Evolutionary conservation across 2,113 vertebrate species (phyloP).

Genomic region (Garra rufa): DNA sequence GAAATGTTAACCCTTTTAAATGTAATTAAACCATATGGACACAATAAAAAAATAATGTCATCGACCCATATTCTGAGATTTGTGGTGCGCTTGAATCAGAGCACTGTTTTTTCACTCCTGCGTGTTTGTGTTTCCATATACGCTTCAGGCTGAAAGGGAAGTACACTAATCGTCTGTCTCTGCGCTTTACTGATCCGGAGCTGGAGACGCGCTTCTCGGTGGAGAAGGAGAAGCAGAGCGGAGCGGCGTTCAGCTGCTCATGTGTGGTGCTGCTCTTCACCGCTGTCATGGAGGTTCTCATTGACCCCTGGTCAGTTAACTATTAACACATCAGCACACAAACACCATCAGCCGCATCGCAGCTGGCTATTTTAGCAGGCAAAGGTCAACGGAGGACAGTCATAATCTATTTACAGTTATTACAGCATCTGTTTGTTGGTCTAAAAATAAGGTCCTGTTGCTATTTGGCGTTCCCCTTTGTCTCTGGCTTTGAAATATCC

Average conservation of each 20-base stretch:
- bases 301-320: slow-evolving; percentile 86
- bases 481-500: not conserved
- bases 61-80: not conserved
- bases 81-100: not conserved
- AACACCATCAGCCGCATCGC: not conserved
- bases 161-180: slow-evolving; percentile 87
- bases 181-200: slow-evolving; percentile 90
- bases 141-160: slow-evolving; percentile 87
- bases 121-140: slow-evolving; percentile 15
- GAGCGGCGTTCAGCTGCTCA: slow-evolving; percentile 93
- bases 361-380: not conserved
- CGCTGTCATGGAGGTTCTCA: slow-evolving; percentile 83
- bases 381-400: not conserved
- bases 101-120: not conserved
- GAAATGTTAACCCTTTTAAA: too few species aligned
- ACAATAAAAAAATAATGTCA: too few species aligned
- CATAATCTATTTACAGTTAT: not conserved
- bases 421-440: not conserved
- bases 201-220: slow-evolving; percentile 92
- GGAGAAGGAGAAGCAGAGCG: slow-evolving; percentile 97
- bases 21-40: too few species aligned
- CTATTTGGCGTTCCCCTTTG: not conserved
- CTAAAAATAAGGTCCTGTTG: slow-evolving; percentile 22
- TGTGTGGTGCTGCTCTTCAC: slow-evolving; percentile 91
- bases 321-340: slow-evolving; percentile 16